phyloP scores from a whole-genome alignment of 2,888 invertebrate genomes.

The Electrophaes corylata region DNA sequence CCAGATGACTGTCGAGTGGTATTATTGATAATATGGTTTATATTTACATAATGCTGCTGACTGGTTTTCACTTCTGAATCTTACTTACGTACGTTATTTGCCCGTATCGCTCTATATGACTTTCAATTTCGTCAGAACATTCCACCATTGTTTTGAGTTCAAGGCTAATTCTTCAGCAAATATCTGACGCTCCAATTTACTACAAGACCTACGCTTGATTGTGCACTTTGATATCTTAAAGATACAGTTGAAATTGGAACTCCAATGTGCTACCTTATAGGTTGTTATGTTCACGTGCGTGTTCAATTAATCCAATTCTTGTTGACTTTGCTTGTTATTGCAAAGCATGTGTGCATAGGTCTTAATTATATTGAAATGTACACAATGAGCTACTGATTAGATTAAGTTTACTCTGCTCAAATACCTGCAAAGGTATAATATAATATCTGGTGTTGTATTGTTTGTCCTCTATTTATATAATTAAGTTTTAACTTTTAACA shows the following conservation, averaged over 20 bases:
- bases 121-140: slow-evolving; percentile 59
- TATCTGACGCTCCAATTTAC: slow-evolving; percentile 37
- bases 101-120: slow-evolving; percentile 31
- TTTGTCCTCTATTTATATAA: no score
- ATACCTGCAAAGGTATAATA: no score
- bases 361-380: slow-evolving; percentile 6
- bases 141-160: slow-evolving; percentile 68
- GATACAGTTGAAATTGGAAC: slow-evolving; percentile 16
- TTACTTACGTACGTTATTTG: neutral
- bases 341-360: slow-evolving; percentile 4
- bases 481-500: no score
- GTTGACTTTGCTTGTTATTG: slow-evolving; percentile 25
- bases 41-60: neutral
- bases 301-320: slow-evolving; percentile 29
- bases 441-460: no score
- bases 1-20: no score
- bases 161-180: slow-evolving; percentile 59
- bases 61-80: neutral
- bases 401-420: neutral
- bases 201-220: slow-evolving; percentile 6
- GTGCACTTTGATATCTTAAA: slow-evolving; percentile 2
- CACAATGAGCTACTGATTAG: neutral
- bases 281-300: slow-evolving; percentile 6
- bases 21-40: no score
- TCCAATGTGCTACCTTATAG: neutral